These are phyloP conservation scores for Dolichoris vasculosae DNA, from an alignment of 1,140 invertebrate genomes.

Conservation along the genomic window DNA sequence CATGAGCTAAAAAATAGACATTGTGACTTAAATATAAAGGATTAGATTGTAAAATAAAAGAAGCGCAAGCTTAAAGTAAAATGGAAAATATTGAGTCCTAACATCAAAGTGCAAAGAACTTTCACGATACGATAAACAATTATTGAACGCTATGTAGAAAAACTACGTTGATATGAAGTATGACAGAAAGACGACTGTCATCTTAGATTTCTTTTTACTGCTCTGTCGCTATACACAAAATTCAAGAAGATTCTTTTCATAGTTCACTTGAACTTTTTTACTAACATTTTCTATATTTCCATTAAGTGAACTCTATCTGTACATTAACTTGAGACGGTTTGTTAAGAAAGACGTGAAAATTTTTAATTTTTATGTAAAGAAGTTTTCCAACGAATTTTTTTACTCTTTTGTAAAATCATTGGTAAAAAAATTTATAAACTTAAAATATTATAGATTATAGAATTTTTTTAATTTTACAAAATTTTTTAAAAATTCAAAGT, in stretches of 20 bases:
- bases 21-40: no score
- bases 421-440: no score
- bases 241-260: background rate
- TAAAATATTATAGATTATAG: no score
- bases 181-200: no score
- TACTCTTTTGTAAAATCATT: no score
- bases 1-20: no score
- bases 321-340: background rate
- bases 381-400: background rate
- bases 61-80: conserved; percentile 24
- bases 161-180: background rate
- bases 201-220: background rate
- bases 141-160: conserved; percentile 24
- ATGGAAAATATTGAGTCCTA: conserved; percentile 7
- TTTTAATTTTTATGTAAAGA: background rate
- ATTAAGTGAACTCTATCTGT: background rate
- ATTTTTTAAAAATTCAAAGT: no score
- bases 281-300: background rate
- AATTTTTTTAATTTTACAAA: no score
- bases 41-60: no score
- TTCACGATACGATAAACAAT: conserved; percentile 44
- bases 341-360: background rate
- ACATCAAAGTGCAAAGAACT: conserved; percentile 42
- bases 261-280: background rate
- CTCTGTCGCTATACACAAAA: background rate